phyloP scores from a whole-genome alignment of 2,797 vertebrate genomes.

The Tamandua tetradactyla region DNA sequence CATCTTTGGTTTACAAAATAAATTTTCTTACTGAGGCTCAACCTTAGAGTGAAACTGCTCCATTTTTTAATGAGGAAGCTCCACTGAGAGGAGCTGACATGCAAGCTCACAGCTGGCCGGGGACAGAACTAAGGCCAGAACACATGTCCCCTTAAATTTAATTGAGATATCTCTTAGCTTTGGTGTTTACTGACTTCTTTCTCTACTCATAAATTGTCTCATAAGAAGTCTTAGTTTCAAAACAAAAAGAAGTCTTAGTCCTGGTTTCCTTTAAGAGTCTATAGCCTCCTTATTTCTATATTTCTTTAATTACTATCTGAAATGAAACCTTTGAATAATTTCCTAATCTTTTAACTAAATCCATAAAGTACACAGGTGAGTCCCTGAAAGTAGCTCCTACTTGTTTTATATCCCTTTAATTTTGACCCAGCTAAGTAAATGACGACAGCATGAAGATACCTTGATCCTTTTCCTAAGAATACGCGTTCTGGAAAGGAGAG shows the following conservation, averaged over 20 bases:
- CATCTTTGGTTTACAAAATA: constrained; percentile 46
- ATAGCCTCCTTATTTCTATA: background rate
- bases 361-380: background rate
- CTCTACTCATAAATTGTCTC: background rate
- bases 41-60: background rate
- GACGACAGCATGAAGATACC: background rate
- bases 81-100: background rate
- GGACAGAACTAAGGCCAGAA: background rate
- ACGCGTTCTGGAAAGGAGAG: background rate
- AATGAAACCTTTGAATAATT: background rate
- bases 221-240: background rate
- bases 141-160: background rate
- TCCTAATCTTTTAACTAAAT: background rate
- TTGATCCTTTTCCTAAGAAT: background rate
- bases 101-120: background rate
- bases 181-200: background rate
- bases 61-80: background rate
- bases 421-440: background rate
- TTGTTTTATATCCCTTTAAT: background rate
- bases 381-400: background rate
- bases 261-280: background rate
- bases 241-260: background rate
- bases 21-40: background rate
- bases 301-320: background rate
- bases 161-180: background rate